A percentile compares a stretch with the other conserved stretches of the same genome.
These are phyloP conservation scores for Dreissena polymorpha DNA, from an alignment of 1,140 invertebrate genomes.

Conservation along the genomic window DNA sequence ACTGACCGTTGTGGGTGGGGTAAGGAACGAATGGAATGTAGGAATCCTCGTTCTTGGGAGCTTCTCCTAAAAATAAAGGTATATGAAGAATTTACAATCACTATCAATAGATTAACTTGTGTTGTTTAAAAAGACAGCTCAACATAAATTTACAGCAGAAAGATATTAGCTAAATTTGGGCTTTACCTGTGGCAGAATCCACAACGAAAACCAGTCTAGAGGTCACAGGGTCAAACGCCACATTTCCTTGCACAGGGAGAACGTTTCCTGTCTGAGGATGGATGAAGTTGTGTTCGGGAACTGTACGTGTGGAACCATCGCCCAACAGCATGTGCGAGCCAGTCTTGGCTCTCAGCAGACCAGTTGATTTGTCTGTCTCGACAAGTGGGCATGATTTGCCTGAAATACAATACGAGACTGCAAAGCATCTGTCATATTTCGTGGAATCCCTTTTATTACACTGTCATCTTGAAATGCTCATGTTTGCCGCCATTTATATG, in stretches of 20 bases:
- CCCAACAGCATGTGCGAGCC: slow-evolving; percentile 68
- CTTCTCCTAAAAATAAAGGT: slow-evolving; percentile 63
- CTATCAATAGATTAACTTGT: too few species aligned
- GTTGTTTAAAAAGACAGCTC: too few species aligned
- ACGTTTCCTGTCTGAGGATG: slow-evolving; percentile 76
- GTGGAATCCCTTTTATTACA: too few species aligned
- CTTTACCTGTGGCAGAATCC: slow-evolving; percentile 75
- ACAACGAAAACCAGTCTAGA: slow-evolving; percentile 72
- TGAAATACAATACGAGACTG: not conserved
- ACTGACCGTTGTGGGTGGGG: slow-evolving; percentile 64
- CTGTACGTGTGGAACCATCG: slow-evolving; percentile 62
- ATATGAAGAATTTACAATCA: not conserved
- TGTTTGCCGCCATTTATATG: too few species aligned
- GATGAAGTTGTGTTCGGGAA: slow-evolving; percentile 70
- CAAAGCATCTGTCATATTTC: too few species aligned
- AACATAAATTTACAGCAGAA: too few species aligned
- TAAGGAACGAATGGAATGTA: slow-evolving; percentile 76
- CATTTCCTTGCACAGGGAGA: slow-evolving; percentile 73
- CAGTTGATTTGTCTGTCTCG: slow-evolving; percentile 66
- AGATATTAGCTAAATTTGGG: too few species aligned
- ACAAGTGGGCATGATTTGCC: slow-evolving; percentile 59
- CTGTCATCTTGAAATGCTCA: too few species aligned
- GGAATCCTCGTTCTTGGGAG: slow-evolving; percentile 66
- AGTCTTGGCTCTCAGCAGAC: slow-evolving; percentile 67
- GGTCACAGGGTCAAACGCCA: slow-evolving; percentile 73